Conservation (phyloP, 2,113 vertebrate species). For the Chelonoidis abingdonii region DNA sequence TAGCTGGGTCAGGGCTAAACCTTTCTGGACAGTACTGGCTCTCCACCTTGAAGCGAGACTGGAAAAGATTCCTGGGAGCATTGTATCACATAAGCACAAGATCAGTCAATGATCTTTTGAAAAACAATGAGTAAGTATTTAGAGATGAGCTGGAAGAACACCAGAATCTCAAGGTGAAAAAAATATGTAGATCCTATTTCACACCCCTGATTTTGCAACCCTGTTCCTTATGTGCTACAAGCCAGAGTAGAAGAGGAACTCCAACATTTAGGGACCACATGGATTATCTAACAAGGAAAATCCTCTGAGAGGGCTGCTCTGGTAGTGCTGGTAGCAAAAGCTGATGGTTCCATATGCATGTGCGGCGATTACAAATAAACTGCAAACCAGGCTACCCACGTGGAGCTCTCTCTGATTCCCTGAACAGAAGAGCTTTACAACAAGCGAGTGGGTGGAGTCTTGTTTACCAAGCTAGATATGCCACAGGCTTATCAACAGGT, state of each 20-base stretch:
- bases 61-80: background rate
- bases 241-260: background rate
- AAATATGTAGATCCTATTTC: background rate
- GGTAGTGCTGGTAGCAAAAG: no score
- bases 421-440: background rate
- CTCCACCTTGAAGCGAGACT: background rate
- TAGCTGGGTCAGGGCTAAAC: no score
- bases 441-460: background rate
- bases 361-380: no score
- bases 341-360: no score
- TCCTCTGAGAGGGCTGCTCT: background rate
- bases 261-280: background rate
- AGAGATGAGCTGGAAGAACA: background rate
- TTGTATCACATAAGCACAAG: background rate
- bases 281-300: background rate
- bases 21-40: background rate
- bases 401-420: background rate
- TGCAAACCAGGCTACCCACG: no score
- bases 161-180: background rate
- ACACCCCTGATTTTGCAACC: background rate
- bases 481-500: background rate
- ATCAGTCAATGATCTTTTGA: background rate
- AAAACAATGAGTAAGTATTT: background rate
- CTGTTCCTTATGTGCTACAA: background rate
- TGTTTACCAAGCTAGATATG: slow-evolving; percentile 23